Base-by-base conservation (phyloP, 1,140 invertebrate species). In the Drosophila orena region DNA sequence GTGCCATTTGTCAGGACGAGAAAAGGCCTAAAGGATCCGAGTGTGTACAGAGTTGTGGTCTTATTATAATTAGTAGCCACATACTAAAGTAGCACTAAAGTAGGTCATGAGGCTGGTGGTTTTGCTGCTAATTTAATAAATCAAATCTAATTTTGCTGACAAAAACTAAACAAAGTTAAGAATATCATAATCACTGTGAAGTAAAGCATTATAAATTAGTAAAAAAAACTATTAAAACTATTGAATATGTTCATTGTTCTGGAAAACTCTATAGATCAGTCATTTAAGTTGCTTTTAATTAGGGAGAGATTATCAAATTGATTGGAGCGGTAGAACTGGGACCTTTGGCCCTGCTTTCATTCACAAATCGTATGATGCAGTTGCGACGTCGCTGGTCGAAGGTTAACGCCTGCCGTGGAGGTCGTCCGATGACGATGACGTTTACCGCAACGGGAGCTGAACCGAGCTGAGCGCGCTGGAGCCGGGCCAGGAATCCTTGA, bases 371-470 rank as follows among this genome's bases (percentile, higher is more conserved):
- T 37, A 27, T 64, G 72, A 42, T 47, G 50, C 66, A 77, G 57
- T 49, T 43, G 50, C 35, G 14, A 47, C 44, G 44, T 47, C 14
- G 22, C 22, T 66, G 76, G 60, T 34, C 69, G 84, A 88, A 88
- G 84, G 84, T 88, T 83, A 88, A 88, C 53, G 84, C 77, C 77
- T 88, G 62, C 59, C 30, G 6, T 62, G 64, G 52, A 89, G 83
- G 83, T 71, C 81, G 64, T 43, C 52, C 59, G 65, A 66, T 46
- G 43, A 42, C 62, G 84, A 81, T 88, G 84, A 89, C 84, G 84
- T 89, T 65, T 68, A 71, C 57, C 57, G 42, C 24, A 64, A 54
- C 55, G 22, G 58, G 27, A 65, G 59, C 50, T 54, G 43, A 47
- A 47, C 42, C 56, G 49, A 58, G 43, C 56, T 47, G 14, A 34